These are phyloP conservation scores for Chionis minor DNA, from an alignment of 2,113 vertebrate species.

Conservation along the genomic window DNA sequence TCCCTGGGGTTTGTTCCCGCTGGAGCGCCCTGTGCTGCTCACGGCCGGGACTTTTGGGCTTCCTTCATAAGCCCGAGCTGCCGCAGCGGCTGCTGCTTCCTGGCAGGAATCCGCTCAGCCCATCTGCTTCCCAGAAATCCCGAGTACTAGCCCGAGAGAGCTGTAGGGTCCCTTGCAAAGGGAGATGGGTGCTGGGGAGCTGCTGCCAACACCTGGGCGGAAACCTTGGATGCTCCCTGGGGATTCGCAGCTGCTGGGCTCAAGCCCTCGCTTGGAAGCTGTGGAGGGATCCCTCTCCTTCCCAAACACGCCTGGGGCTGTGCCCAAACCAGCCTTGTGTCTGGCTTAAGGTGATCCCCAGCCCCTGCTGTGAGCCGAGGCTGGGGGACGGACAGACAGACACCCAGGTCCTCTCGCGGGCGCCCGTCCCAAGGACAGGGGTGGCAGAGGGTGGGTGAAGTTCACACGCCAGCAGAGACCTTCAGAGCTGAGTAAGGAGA, in stretches of 20 bases:
- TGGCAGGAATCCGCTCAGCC: background rate
- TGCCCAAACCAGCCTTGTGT: background rate
- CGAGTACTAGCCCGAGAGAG: background rate
- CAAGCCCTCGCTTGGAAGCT: background rate
- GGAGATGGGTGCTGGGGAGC: background rate
- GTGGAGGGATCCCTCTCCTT: background rate
- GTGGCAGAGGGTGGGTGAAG: background rate
- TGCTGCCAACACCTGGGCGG: fast-evolving
- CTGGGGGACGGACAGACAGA: background rate
- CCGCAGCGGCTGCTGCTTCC: background rate
- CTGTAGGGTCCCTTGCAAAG: background rate
- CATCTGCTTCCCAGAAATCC: background rate
- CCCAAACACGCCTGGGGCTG: fast-evolving
- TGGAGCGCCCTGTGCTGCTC: background rate
- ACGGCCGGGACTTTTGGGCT: fast-evolving
- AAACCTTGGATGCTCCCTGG: background rate
- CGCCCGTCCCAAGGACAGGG: fast-evolving
- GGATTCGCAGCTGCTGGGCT: background rate
- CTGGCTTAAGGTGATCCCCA: background rate
- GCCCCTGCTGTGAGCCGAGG: background rate
- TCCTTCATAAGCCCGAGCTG: background rate
- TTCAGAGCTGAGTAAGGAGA: background rate
- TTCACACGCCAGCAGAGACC: background rate
- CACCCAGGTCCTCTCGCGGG: fast-evolving
- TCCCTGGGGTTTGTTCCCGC: background rate